Conservation (phyloP, 2,113 vertebrate genomes). For the Hoplias malabaricus region DNA sequence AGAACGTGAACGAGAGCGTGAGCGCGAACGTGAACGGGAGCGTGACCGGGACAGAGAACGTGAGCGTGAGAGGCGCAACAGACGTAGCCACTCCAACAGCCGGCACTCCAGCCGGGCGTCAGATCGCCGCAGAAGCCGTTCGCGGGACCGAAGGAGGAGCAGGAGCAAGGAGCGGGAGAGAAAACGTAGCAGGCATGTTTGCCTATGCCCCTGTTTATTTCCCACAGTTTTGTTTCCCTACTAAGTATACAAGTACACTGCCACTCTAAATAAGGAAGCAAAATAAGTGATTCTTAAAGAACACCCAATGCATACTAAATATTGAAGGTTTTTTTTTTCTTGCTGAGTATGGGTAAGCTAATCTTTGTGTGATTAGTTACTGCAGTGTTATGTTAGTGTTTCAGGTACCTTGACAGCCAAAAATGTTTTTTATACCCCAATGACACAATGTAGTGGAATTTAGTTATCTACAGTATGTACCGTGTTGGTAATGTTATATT, state of each 20-base stretch:
- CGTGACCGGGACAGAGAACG: constrained; percentile 69
- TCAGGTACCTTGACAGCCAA: too few relatives aligned
- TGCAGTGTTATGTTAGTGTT: too few relatives aligned
- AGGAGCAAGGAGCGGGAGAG: constrained; percentile 88
- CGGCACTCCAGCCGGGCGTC: constrained; percentile 90
- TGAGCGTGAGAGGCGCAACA: constrained; percentile 81
- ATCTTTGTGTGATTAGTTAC: too few relatives aligned
- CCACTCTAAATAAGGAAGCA: too few relatives aligned
- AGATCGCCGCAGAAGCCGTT: constrained; percentile 89
- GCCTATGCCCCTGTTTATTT: neutral
- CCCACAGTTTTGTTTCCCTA: too few relatives aligned
- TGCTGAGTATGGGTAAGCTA: too few relatives aligned
- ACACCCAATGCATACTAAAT: too few relatives aligned
- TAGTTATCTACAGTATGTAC: neutral
- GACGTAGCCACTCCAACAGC: constrained; percentile 89
- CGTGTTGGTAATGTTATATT: neutral
- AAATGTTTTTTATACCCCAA: too few relatives aligned
- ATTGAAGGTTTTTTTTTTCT: too few relatives aligned
- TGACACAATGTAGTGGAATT: too few relatives aligned
- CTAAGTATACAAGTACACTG: too few relatives aligned
- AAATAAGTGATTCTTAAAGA: too few relatives aligned
- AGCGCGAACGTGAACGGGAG: constrained; percentile 78
- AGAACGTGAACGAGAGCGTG: constrained; percentile 78
- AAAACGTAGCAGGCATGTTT: constrained; percentile 87
- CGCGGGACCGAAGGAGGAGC: constrained; percentile 90